Percentiles rank a stretch among this genome's conserved stretches.
These are phyloP conservation scores for Diglossa cyanea DNA, from an alignment of 2,797 vertebrate species.

Conservation along the genomic window DNA sequence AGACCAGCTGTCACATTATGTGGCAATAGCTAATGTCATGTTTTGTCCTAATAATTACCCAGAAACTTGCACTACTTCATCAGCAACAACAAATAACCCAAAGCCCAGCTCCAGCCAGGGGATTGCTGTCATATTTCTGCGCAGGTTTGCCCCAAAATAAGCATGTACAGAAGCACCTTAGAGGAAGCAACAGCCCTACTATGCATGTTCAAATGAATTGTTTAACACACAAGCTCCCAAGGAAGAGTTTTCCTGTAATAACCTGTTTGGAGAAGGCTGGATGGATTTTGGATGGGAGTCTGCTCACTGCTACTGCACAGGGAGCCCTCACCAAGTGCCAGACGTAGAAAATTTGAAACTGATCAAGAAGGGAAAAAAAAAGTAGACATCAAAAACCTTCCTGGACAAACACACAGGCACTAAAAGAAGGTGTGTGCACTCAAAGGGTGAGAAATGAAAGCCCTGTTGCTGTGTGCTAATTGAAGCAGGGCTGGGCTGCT, in stretches of 20 bases:
- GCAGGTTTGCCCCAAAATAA: neutral
- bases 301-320: neutral
- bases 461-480: neutral
- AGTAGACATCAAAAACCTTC: neutral
- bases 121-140: fast-evolving
- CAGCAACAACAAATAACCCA: neutral
- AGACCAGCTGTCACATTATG: neutral
- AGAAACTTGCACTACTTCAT: neutral
- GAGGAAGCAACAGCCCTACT: neutral
- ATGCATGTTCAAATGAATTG: fast-evolving
- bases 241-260: neutral
- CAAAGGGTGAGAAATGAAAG: neutral
- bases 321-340: neutral
- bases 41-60: neutral
- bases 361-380: neutral
- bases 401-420: neutral
- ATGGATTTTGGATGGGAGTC: neutral
- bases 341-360: neutral
- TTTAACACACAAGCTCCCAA: neutral
- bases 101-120: neutral
- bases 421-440: neutral
- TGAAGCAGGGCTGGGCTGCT: neutral
- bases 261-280: neutral
- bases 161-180: fast-evolving
- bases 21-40: neutral